A percentile compares a stretch with the other conserved stretches of the same genome.
Evolutionary conservation across 2,888 invertebrate genomes (phyloP).

Genomic region (Lydus trimaculatus): DNA sequence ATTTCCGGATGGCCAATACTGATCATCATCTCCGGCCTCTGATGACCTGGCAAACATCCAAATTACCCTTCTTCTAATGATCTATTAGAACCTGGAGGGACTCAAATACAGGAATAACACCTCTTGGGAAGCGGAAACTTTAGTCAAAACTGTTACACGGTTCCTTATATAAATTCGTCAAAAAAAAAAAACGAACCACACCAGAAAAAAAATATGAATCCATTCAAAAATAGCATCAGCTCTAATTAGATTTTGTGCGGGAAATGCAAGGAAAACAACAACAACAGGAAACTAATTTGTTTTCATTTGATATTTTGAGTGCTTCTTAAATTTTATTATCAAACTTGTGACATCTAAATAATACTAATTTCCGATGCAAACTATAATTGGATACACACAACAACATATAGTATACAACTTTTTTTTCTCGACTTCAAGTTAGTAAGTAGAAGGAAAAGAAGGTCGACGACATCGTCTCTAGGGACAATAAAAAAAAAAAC

Average conservation of each 20-base stretch:
- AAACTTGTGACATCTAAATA: not conserved
- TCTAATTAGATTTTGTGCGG: not conserved
- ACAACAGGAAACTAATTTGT: conserved; percentile 8
- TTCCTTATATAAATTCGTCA: too few species aligned
- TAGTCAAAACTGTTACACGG: not conserved
- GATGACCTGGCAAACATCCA: conserved; percentile 40
- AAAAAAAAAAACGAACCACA: too few species aligned
- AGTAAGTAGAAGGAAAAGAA: too few species aligned
- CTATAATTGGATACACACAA: conserved; percentile 4
- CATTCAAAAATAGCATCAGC: not conserved
- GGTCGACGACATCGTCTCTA: conserved; percentile 12
- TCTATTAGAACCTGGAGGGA: conserved; percentile 31
- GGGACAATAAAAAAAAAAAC: conserved; percentile 29
- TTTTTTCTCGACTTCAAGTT: not conserved
- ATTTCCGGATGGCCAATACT: conserved; percentile 34
- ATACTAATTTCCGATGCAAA: conserved; percentile 2
- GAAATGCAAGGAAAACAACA: not conserved
- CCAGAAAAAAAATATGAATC: not conserved
- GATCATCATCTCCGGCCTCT: conserved; percentile 48
- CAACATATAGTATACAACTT: not conserved
- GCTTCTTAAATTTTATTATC: conserved; percentile 2
- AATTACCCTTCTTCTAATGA: conserved; percentile 37
- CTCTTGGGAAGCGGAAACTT: not conserved
- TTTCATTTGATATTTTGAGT: conserved; percentile 11
- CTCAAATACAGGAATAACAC: not conserved